Evolutionary conservation across 1,140 invertebrate species (phyloP), one percentile per base, ranked within the genome.

Genomic region (Lethocerus indicus): DNA sequence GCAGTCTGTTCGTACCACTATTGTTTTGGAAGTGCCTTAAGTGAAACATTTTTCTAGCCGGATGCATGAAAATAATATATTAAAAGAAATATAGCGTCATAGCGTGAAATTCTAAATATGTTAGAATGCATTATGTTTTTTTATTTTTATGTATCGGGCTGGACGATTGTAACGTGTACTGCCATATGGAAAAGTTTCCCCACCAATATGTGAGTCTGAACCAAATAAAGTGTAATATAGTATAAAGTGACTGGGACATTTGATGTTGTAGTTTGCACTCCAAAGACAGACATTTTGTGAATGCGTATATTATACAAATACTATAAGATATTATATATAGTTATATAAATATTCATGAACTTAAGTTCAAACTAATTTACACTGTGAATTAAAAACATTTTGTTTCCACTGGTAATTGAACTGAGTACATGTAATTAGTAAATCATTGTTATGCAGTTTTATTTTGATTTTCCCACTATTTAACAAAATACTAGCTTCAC

Each of bases 351-450:
- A 50, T 27, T 27, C 44, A 50, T 48, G 29, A 42, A 32, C 18
- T 50, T 50, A 50, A 50, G 49, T 50, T 48, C 28, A 43, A 23
- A n/a, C 16, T 43, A 43, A 18, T 43, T 50, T 50, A 42, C 35
- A 50, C 35, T 50, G 20, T 27, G 27, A 50, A 18, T 39, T 9
- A 41, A 41, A 41, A 41, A 39, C 16, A 39, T 48, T 39, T 25
- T 48, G 47, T 51, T 41, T 44, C 44, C 43, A 44, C 43, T 51
- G 46, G 32, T 51, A 51, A 46, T 51, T 51, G 50, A 51, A 51
- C 50, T 51, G 50, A 51, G 50, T 45, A 51, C 49, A 43, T 48
- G 32, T 36, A 36, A 51, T 51, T 51, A n/a, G n/a, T n/a, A n/a
- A n/a, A n/a, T n/a, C n/a, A n/a, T n/a, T n/a, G n/a, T n/a, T n/a